Base-by-base conservation (phyloP, 2,797 vertebrate species). In the Lepilemur ruficaudatus region DNA sequence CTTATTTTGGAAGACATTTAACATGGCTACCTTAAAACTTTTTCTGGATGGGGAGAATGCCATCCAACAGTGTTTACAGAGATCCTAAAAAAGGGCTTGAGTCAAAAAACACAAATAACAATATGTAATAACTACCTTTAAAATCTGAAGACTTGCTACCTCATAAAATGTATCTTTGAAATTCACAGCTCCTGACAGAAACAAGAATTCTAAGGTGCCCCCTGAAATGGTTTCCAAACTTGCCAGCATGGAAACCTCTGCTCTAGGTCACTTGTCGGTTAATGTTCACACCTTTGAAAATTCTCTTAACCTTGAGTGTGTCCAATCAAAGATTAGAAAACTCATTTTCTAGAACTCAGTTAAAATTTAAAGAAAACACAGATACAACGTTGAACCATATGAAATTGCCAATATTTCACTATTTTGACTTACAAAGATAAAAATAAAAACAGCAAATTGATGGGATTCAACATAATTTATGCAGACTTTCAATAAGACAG, bases 311-410 rank as follows among this genome's bases (percentile, higher is more conserved):
- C 30, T 2, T 41, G 2, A 38, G 8, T 3, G 3, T 73, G 35
- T 89, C 57, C 55, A 91, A 57, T 69, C 67, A 67, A 79, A 92
- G 55, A 63, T 46, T 59, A 84, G 3, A 90, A 86, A 73, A 78
- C 13, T 96, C 76, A n/a, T 43, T 82, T 76, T 95, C 73, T 83
- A 89, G 28, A 55, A 3, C 15, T n/a, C 87, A 59, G 22, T 0
- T 85, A 43, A 93, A 91, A 96, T 65, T 82, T 90, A 43, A 95
- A 81, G 79, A 89, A 88, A 91, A 35, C 50, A 95, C 84, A 95
- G 48, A 86, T 23, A 57, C 20, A 23, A 59, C 20, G 11, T 63
- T 41, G 35, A 61, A 73, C 72, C 76, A 63, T 28, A n/a, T 67
- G 63, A 93, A 95, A 67, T 35, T 84, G 65, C 61, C 72, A 85